phyloP scores from a whole-genome alignment of 2,888 invertebrate species.

The Plagodis pulveraria region DNA sequence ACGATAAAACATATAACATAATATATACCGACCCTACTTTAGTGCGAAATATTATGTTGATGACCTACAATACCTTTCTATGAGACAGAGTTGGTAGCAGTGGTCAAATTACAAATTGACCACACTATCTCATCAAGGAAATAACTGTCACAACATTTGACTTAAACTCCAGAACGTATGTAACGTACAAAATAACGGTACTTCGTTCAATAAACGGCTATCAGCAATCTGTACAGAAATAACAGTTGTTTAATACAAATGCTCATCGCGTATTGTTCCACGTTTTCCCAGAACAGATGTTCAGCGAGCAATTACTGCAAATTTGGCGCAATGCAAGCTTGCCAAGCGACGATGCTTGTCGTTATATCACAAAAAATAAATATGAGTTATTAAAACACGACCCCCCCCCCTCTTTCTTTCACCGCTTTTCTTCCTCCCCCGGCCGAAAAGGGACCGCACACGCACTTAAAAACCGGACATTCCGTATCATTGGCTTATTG shows the following conservation, averaged over 20 bases:
- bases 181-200: too few species aligned
- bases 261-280: neutral
- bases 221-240: too few species aligned
- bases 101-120: too few species aligned
- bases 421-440: neutral
- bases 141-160: too few species aligned
- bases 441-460: slow-evolving; percentile 5
- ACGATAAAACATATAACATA: too few species aligned
- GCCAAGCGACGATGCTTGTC: slow-evolving; percentile 1
- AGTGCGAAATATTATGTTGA: too few species aligned
- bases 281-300: slow-evolving; percentile 1
- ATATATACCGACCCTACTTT: too few species aligned
- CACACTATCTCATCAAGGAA: too few species aligned
- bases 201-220: too few species aligned
- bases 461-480: slow-evolving; percentile 6
- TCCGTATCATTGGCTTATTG: neutral
- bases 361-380: slow-evolving; percentile 3
- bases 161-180: too few species aligned
- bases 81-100: too few species aligned
- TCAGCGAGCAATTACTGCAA: slow-evolving; percentile 7
- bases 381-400: slow-evolving; percentile 8
- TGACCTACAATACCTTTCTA: too few species aligned
- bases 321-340: neutral
- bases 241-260: neutral
- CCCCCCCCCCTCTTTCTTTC: neutral